Evolutionary conservation across 2,113 vertebrate genomes (phyloP).

Genomic region (Eulacestoma nigropectus): DNA sequence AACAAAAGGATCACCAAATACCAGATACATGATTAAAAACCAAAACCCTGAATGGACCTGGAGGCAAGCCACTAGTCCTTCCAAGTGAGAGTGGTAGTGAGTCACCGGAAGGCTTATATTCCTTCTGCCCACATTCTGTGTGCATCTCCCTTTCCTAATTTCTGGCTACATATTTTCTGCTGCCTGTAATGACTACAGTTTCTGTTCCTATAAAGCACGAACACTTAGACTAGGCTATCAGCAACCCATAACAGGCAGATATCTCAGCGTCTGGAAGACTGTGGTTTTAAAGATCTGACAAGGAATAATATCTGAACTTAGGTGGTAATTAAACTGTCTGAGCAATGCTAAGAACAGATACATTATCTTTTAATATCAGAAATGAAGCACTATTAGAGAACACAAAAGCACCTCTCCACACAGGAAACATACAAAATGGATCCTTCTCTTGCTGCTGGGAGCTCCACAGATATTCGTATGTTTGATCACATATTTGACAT

Average conservation of each 20-base stretch:
- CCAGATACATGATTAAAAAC: neutral
- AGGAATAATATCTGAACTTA: constrained; percentile 66
- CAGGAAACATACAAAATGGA: constrained; percentile 63
- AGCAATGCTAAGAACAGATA: constrained; percentile 48
- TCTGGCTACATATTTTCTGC: neutral
- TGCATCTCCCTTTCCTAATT: neutral
- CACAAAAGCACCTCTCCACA: constrained; percentile 52
- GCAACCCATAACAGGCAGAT: constrained; percentile 29
- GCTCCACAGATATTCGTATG: constrained; percentile 1
- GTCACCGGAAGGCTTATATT: neutral
- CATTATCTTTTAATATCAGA: constrained; percentile 65
- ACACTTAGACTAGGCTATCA: constrained; percentile 17
- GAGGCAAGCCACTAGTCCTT: neutral
- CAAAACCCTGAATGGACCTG: neutral
- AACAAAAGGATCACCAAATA: neutral
- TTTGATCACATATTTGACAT: constrained; percentile 49
- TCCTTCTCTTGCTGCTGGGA: constrained; percentile 46
- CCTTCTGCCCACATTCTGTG: neutral
- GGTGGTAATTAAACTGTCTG: constrained; percentile 67
- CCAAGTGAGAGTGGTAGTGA: neutral
- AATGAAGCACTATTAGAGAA: constrained; percentile 54
- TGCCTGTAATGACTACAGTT: neutral
- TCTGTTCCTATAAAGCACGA: constrained; percentile 7
- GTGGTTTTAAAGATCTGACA: constrained; percentile 56
- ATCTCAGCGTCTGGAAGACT: constrained; percentile 48